These are phyloP conservation scores for Diplazon laetatorius DNA, from an alignment of 2,888 invertebrate species.

Conservation along the genomic window DNA sequence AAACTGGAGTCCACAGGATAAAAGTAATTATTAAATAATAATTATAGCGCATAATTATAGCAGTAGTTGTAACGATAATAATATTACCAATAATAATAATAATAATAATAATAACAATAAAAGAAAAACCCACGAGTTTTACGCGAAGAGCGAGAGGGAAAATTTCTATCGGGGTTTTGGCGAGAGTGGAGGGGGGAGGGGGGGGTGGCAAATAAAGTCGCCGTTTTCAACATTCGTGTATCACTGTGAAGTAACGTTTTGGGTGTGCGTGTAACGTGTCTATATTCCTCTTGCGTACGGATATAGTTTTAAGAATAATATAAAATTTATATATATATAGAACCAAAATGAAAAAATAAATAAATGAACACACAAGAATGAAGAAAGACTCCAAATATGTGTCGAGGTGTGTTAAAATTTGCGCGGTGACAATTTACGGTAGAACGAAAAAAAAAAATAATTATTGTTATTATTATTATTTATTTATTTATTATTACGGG, in stretches of 20 bases:
- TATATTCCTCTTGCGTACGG: slow-evolving; percentile 73
- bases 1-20: slow-evolving; percentile 63
- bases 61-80: too few relatives aligned
- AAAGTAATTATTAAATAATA: too few relatives aligned
- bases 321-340: slow-evolving; percentile 53
- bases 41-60: too few relatives aligned
- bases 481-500: not conserved
- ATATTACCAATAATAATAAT: too few relatives aligned
- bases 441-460: not conserved
- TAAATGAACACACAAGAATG: slow-evolving; percentile 14
- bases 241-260: slow-evolving; percentile 69
- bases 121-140: slow-evolving; percentile 13
- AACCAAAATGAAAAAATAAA: slow-evolving; percentile 18
- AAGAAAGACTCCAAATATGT: slow-evolving; percentile 7
- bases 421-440: slow-evolving; percentile 20
- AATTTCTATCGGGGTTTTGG: slow-evolving; percentile 28
- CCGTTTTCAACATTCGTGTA: slow-evolving; percentile 57
- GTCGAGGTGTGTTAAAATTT: not conserved
- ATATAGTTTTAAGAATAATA: slow-evolving; percentile 66
- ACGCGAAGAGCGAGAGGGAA: not conserved
- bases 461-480: too few relatives aligned
- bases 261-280: slow-evolving; percentile 77
- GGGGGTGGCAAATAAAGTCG: slow-evolving; percentile 49
- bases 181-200: too few relatives aligned
- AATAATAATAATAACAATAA: slow-evolving; percentile 28